These are phyloP conservation scores for Camponotus vicinus DNA, from an alignment of 1,140 invertebrate genomes.

Conservation along the genomic window DNA sequence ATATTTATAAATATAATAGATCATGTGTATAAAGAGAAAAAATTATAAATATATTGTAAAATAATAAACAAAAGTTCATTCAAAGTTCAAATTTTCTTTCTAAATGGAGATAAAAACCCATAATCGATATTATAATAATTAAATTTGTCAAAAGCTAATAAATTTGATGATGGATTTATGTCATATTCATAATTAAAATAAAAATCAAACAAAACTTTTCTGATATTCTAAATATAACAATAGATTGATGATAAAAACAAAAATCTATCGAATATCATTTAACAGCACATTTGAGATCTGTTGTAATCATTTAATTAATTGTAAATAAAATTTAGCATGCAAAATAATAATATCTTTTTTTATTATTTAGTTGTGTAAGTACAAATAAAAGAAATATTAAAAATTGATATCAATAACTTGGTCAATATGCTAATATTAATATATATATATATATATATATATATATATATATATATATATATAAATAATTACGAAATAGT, in stretches of 20 bases:
- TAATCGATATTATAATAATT: not conserved
- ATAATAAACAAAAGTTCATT: conserved; percentile 40
- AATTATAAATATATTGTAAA: not conserved
- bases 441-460: too few relatives aligned
- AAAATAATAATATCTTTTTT: not conserved
- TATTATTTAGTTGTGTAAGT: not conserved
- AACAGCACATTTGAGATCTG: not conserved
- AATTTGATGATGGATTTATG: too few relatives aligned
- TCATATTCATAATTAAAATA: too few relatives aligned
- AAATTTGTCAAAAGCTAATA: not conserved
- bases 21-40: not conserved
- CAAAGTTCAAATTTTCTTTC: conserved; percentile 51
- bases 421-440: not conserved
- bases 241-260: not conserved
- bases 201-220: too few relatives aligned
- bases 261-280: not conserved
- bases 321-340: not conserved
- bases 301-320: not conserved
- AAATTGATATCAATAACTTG: not conserved
- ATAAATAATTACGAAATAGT: not conserved
- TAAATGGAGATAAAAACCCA: not conserved
- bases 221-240: too few relatives aligned
- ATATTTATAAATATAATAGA: not conserved
- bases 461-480: too few relatives aligned
- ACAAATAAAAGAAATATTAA: not conserved